Evolutionary conservation across 2,113 vertebrate genomes (phyloP).

Genomic region (Xenopus laevis): DNA sequence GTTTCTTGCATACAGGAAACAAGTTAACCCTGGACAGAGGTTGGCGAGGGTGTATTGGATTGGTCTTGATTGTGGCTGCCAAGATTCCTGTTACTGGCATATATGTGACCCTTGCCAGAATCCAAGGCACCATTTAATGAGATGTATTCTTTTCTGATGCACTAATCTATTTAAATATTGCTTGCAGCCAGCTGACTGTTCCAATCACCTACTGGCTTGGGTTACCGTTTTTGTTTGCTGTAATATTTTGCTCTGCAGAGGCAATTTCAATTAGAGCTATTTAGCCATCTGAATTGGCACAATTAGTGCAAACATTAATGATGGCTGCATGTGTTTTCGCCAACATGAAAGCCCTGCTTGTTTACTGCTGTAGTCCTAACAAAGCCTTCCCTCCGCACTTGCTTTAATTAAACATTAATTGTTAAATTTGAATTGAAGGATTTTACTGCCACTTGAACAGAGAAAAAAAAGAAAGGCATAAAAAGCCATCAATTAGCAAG

Average conservation of each 20-base stretch:
- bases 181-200: too few relatives aligned
- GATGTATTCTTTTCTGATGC: too few relatives aligned
- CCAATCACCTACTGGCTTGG: too few relatives aligned
- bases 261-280: constrained; percentile 90
- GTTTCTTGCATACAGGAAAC: too few relatives aligned
- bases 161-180: too few relatives aligned
- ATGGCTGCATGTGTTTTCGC: constrained; percentile 73
- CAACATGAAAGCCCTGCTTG: constrained; percentile 56
- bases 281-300: constrained; percentile 82
- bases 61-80: too few relatives aligned
- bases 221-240: too few relatives aligned
- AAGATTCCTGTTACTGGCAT: too few relatives aligned
- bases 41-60: too few relatives aligned
- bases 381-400: constrained; percentile 45
- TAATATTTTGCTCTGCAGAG: constrained; percentile 60
- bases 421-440: background rate
- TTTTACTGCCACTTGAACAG: background rate
- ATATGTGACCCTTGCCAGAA: too few relatives aligned
- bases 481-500: background rate
- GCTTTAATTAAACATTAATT: background rate
- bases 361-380: background rate
- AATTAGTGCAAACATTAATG: constrained; percentile 83
- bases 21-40: too few relatives aligned
- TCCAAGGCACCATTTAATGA: too few relatives aligned
- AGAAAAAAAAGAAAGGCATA: background rate